phyloP scores from a whole-genome alignment of 2,113 vertebrate genomes.

The Amblyopsis rosae region DNA sequence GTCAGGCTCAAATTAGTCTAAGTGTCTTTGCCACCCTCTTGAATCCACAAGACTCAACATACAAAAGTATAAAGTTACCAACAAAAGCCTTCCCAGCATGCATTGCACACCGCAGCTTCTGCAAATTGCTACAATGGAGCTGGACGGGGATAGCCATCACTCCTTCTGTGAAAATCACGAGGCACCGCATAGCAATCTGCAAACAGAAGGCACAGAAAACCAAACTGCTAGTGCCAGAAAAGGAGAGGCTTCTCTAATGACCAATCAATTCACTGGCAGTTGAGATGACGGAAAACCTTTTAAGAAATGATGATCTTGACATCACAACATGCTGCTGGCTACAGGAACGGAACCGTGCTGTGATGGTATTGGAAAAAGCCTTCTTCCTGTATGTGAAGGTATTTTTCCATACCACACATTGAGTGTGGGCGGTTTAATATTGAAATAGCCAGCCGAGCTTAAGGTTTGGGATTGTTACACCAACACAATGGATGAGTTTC shows the following conservation, averaged over 20 bases:
- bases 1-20: too few species aligned
- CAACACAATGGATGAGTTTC: conserved; percentile 14
- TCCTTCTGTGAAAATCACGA: conserved; percentile 19
- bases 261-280: background rate
- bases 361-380: background rate
- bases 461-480: background rate
- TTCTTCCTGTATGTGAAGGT: background rate
- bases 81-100: too few species aligned
- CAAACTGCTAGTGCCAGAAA: background rate
- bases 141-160: background rate
- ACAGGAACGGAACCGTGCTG: background rate
- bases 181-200: conserved; percentile 12
- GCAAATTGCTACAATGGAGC: conserved; percentile 13
- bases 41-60: too few species aligned
- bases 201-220: too few species aligned
- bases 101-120: too few species aligned
- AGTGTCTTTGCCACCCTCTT: too few species aligned
- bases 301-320: conserved; percentile 16
- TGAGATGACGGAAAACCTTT: conserved; percentile 15
- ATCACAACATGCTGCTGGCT: background rate
- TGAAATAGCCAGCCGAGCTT: conserved; percentile 4
- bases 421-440: background rate
- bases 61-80: too few species aligned
- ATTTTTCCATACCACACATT: background rate
- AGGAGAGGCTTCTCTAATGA: conserved; percentile 5